Evolutionary conservation across 2,888 invertebrate genomes (phyloP).

Genomic region (Vannuccia rotundouncinata): DNA sequence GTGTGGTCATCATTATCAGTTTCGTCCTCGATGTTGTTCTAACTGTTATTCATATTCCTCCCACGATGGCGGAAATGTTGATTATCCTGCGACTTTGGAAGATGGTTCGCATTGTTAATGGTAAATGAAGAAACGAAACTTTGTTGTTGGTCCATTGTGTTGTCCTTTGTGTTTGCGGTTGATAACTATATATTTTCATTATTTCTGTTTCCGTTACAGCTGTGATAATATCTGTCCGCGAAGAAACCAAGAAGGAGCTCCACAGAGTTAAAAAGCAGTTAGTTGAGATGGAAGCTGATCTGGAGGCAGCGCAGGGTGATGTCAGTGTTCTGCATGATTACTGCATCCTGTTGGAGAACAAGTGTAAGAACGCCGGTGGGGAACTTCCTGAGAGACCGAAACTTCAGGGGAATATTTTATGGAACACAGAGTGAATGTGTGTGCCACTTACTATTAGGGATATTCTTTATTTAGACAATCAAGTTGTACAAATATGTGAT

Average conservation of each 20-base stretch:
- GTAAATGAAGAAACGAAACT: too few relatives aligned
- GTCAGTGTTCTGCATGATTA: neutral
- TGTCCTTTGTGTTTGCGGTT: too few relatives aligned
- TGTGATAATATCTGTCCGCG: neutral
- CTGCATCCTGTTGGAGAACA: neutral
- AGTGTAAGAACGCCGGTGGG: neutral
- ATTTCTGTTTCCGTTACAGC: neutral
- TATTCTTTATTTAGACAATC: too few relatives aligned
- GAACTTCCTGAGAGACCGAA: neutral
- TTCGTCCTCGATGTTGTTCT: neutral
- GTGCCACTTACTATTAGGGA: too few relatives aligned
- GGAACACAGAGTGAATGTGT: too few relatives aligned
- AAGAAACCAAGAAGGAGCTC: neutral
- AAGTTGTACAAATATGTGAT: too few relatives aligned
- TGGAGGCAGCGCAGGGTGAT: neutral
- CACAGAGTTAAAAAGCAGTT: neutral
- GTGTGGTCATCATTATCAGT: neutral
- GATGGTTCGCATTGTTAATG: slow-evolving; percentile 1
- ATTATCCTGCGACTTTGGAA: slow-evolving; percentile 12
- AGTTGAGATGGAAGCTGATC: neutral
- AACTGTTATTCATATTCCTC: neutral
- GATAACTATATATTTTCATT: too few relatives aligned
- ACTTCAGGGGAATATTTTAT: neutral
- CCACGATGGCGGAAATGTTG: neutral
- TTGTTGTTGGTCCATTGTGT: too few relatives aligned